Percentiles rank a stretch among this genome's conserved stretches.
Evolutionary conservation across 2,888 invertebrate species (phyloP).

Genomic region (Pyrocoelia pectoralis): DNA sequence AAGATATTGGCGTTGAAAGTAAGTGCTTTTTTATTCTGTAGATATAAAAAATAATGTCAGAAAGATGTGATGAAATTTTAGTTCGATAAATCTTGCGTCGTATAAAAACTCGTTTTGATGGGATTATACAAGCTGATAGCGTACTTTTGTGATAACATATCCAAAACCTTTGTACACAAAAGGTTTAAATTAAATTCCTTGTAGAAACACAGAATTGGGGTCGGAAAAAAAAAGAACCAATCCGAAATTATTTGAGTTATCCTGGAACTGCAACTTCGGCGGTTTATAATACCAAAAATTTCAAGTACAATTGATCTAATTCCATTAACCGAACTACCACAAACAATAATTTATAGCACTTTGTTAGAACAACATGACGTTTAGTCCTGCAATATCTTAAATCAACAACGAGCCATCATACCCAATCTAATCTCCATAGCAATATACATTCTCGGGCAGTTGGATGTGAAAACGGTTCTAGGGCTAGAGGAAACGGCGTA

Average conservation of each 20-base stretch:
- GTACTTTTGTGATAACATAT: conserved; percentile 3
- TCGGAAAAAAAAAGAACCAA: neutral
- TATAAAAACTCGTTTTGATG: conserved; percentile 15
- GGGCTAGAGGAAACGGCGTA: conserved; percentile 32
- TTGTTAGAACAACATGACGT: conserved; percentile 37
- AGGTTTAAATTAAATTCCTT: neutral
- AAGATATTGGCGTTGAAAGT: conserved; percentile 52
- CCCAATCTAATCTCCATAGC: conserved; percentile 37
- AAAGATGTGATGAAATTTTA: conserved; percentile 34
- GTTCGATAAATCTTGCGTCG: conserved; percentile 24
- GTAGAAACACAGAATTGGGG: neutral
- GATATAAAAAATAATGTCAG: conserved; percentile 34
- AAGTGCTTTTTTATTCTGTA: conserved; percentile 49
- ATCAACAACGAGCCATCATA: conserved; percentile 37
- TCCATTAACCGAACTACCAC: conserved; percentile 33
- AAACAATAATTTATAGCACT: conserved; percentile 37
- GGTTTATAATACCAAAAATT: conserved; percentile 1
- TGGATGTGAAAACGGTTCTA: conserved; percentile 26
- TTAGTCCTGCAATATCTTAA: conserved; percentile 37
- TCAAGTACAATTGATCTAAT: conserved; percentile 28
- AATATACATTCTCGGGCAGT: conserved; percentile 35
- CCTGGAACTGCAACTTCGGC: neutral
- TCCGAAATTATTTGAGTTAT: neutral
- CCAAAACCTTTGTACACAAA: conserved; percentile 3
- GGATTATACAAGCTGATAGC: conserved; percentile 10